A percentile compares a stretch with the other conserved stretches of the same genome.
These are phyloP conservation scores for Conger conger DNA, from an alignment of 2,113 vertebrate species.

Conservation along the genomic window DNA sequence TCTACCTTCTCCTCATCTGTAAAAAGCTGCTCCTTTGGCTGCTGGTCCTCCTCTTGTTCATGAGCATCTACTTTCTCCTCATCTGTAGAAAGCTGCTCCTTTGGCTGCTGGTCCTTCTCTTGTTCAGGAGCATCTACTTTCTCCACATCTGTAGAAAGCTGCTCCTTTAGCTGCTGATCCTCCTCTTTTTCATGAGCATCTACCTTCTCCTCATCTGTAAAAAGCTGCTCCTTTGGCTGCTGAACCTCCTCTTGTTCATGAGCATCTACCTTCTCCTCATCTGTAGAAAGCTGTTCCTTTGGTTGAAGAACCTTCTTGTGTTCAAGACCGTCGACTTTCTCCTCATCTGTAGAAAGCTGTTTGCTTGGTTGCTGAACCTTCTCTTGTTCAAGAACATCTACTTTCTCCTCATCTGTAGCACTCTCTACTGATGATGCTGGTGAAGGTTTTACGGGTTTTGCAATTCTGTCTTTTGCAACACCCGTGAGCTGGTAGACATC, in stretches of 20 bases:
- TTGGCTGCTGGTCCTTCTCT: slow-evolving; percentile 57
- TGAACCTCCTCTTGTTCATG: slow-evolving; percentile 62
- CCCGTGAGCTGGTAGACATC: slow-evolving; percentile 88
- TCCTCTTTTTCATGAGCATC: no score
- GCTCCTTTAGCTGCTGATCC: no score
- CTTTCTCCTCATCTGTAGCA: slow-evolving; percentile 71
- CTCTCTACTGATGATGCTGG: slow-evolving; percentile 73
- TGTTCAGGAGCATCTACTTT: slow-evolving; percentile 62
- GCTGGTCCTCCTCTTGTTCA: no score
- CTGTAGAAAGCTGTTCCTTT: no score
- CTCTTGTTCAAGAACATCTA: slow-evolving; percentile 60
- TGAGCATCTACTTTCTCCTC: no score
- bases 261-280: slow-evolving; percentile 69
- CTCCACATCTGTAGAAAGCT: slow-evolving; percentile 72
- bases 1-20: slow-evolving; percentile 72
- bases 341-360: no score
- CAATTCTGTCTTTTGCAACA: slow-evolving; percentile 70
- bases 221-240: slow-evolving; percentile 31
- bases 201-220: no score
- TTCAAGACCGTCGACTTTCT: no score
- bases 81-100: no score
- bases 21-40: no score
- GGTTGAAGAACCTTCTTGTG: no score
- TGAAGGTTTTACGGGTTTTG: slow-evolving; percentile 68
- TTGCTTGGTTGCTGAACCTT: slow-evolving; percentile 53